Evolutionary conservation across 2,113 vertebrate species (phyloP), one percentile per base, ranked within the genome.

Genomic region (Myiopsitta monachus): DNA sequence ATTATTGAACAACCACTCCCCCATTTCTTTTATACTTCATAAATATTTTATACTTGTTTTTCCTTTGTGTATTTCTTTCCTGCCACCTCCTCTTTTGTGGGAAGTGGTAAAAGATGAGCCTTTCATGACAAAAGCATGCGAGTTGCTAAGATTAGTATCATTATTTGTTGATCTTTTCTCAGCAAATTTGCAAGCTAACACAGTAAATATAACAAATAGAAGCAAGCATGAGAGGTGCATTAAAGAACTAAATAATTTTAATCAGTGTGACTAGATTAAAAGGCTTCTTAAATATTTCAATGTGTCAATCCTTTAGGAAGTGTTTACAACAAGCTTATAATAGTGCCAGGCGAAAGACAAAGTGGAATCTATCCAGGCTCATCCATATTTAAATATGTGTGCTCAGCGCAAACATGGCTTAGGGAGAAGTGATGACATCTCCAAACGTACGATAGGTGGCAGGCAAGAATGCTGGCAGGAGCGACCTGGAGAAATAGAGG

Each of bases 301-400:
- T 81, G 90, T 96, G 85, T 87, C 92, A 97, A 86, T 95, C 89
- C 93, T 97, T 95, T 95, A 92, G 96, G 94, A 96, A 96, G 96
- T 96, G 95, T 97, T 97, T 97, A 94, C 91, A 94, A 97, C 93
- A 97, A 95, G 97, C 87, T 72, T 91, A 87, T 96, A 95, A 91
- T 85, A 87, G 93, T 88, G 94, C 94, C 95, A 96, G 94, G 96
- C 96, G 97, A 97, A 97, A 97, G 97, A 97, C 96, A 97, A 96
- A 97, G 96, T 95, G 96, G 97, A 93, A 94, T 86, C 74, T 64
- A 26, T 96, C 96, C 95, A 97, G 94, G 89, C 92, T 97, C 85
- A 97, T 97, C 96, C 97, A 97, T 97, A 97, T 97, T 97, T 96
- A 96, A 97, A 77, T 30, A 43, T 92, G 92, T 96, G 95, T 95